Conservation (phyloP, 2,888 invertebrate genomes). For the Parelbella ahira region DNA sequence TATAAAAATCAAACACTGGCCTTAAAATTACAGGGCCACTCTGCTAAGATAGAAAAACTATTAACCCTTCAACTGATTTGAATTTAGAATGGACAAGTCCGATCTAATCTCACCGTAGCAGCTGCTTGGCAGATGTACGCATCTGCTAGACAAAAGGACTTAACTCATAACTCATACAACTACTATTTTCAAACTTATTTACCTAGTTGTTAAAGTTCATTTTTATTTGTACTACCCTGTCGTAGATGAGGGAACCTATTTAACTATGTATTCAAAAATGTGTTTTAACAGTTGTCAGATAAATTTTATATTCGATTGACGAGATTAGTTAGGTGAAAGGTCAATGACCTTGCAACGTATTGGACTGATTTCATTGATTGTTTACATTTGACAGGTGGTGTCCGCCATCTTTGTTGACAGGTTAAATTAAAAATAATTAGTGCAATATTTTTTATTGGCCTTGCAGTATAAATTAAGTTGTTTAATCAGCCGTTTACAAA, state of each 20-base stretch:
- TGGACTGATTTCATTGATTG: conserved; percentile 33
- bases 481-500: background rate
- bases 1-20: conserved; percentile 18
- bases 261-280: conserved; percentile 26
- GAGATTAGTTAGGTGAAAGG: conserved; percentile 25
- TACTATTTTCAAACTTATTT: no score
- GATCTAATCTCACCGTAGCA: conserved; percentile 64
- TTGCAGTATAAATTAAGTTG: no score
- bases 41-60: conserved; percentile 32
- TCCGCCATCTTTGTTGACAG: conserved; percentile 19
- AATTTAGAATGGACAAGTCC: conserved; percentile 56
- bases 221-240: no score
- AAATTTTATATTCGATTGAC: conserved; percentile 28
- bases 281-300: conserved; percentile 26
- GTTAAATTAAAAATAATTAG: conserved; percentile 4
- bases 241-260: conserved; percentile 5
- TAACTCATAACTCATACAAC: conserved; percentile 26
- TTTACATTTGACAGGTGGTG: conserved; percentile 43
- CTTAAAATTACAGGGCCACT: conserved; percentile 12
- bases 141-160: conserved; percentile 34
- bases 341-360: conserved; percentile 33
- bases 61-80: conserved; percentile 64
- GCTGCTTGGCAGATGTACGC: conserved; percentile 71
- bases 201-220: no score
- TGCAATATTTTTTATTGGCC: no score